Evolutionary conservation across 2,888 invertebrate genomes (phyloP).

Genomic region (Copidosoma aretas): DNA sequence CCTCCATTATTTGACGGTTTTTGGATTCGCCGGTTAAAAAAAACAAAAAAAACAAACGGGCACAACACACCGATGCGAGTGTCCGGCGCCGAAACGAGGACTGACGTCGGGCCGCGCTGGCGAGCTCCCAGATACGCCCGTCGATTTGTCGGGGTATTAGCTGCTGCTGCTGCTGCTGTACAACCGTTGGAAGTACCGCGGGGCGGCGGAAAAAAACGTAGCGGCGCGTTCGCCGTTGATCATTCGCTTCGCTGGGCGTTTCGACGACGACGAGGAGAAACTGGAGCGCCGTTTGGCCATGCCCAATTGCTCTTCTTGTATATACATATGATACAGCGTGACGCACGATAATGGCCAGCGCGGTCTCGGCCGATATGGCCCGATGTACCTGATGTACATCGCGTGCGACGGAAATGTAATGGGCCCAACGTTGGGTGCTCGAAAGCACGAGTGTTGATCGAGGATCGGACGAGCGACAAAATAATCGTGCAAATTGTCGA

Average conservation of each 20-base stretch:
- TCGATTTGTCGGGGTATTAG: not conserved
- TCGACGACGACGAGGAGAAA: conserved; percentile 36
- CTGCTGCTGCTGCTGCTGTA: not conserved
- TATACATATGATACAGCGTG: too few relatives aligned
- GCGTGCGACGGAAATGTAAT: too few relatives aligned
- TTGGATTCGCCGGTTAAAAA: too few relatives aligned
- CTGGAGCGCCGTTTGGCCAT: conserved; percentile 12
- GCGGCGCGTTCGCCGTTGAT: conserved; percentile 47
- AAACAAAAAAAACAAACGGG: not conserved
- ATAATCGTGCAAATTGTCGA: conserved; percentile 35
- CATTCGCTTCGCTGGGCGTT: conserved; percentile 53
- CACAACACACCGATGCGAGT: conserved; percentile 14
- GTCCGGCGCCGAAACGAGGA: not conserved
- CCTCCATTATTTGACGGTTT: too few relatives aligned
- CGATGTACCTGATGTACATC: too few relatives aligned
- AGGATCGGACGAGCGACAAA: conserved; percentile 12
- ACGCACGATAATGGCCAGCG: too few relatives aligned
- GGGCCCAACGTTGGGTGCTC: too few relatives aligned
- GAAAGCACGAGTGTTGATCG: too few relatives aligned
- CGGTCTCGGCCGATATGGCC: too few relatives aligned
- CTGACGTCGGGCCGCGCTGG: not conserved
- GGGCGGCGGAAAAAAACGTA: conserved; percentile 23
- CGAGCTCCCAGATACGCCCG: not conserved
- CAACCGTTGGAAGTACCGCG: too few relatives aligned
- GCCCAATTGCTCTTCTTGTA: too few relatives aligned